These are phyloP conservation scores for Scytalopus superciliaris DNA, from an alignment of 2,113 vertebrate species.

Conservation along the genomic window DNA sequence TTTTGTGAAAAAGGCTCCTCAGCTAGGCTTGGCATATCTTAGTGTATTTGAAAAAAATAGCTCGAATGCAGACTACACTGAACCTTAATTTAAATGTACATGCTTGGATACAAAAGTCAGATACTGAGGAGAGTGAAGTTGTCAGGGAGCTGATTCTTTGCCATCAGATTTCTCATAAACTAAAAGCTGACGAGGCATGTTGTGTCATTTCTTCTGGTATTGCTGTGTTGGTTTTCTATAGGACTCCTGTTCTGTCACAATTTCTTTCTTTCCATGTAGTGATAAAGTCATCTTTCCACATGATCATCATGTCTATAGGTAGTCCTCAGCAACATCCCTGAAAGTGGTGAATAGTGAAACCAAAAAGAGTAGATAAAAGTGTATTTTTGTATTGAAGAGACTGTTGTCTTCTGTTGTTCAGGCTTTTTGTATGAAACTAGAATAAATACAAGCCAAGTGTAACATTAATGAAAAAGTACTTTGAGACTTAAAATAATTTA, in stretches of 20 bases:
- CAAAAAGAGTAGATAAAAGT: not conserved
- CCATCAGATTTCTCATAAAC: not conserved
- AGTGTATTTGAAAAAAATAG: not conserved
- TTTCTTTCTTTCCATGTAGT: not conserved
- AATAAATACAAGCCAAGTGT: not conserved
- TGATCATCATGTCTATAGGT: not conserved
- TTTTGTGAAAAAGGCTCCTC: not conserved
- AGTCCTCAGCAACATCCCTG: not conserved
- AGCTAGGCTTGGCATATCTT: not conserved
- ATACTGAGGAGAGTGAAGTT: not conserved
- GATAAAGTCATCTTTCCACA: not conserved
- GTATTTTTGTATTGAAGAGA: not conserved
- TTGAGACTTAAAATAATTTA: not conserved
- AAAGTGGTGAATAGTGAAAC: not conserved
- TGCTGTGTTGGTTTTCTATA: not conserved
- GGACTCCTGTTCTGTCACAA: not conserved
- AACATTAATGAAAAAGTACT: not conserved
- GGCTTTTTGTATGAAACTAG: not conserved
- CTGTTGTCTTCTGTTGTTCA: not conserved
- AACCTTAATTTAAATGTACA: not conserved
- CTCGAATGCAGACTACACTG: not conserved
- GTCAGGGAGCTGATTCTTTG: not conserved
- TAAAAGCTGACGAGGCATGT: not conserved
- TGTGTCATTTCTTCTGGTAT: not conserved
- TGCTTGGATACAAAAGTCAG: not conserved